Conservation (phyloP, 2,888 invertebrate genomes). For the Tenthredo distinguenda region DNA sequence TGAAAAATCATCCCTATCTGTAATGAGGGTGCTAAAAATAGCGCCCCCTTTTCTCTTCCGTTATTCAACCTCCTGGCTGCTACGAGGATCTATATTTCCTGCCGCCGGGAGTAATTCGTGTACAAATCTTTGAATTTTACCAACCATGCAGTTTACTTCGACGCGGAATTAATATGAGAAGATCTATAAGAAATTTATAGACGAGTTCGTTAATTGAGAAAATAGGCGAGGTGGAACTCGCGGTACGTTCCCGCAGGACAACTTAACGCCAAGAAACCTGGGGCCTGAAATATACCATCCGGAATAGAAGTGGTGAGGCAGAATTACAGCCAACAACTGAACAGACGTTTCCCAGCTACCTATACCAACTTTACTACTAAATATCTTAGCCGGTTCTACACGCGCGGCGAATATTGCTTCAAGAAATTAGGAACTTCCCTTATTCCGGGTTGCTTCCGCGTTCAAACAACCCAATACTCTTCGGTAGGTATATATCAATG, state of each 20-base stretch:
- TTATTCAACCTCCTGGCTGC: background rate
- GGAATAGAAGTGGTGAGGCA: background rate
- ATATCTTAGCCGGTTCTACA: constrained; percentile 28
- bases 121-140: background rate
- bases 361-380: constrained; percentile 36
- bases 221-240: constrained; percentile 7
- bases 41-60: background rate
- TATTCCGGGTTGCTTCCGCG: background rate
- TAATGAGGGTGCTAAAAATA: constrained; percentile 36
- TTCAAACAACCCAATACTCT: background rate
- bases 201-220: background rate
- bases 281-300: constrained; percentile 17
- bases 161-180: background rate
- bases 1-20: constrained; percentile 18
- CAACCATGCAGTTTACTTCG: background rate
- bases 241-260: background rate
- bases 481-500: background rate
- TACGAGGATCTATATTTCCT: background rate
- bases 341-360: constrained; percentile 16
- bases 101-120: background rate
- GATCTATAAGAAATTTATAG: background rate
- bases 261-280: constrained; percentile 1
- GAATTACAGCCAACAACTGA: constrained; percentile 33
- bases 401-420: constrained; percentile 17
- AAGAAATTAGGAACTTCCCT: constrained; percentile 41